Conservation (phyloP, 2,888 invertebrate genomes). For the Volucella inflata region DNA sequence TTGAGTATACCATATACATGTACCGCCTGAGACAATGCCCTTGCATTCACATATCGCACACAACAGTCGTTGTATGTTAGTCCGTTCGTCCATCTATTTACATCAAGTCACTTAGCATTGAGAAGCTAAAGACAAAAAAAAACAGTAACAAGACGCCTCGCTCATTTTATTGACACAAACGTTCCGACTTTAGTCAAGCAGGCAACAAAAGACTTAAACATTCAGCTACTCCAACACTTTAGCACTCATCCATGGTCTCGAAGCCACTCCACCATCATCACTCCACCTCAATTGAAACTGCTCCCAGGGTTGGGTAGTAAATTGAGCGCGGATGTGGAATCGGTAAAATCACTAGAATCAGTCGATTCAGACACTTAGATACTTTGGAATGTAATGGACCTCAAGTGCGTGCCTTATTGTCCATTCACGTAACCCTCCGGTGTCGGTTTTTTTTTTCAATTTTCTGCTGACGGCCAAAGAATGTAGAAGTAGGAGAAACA, state of each 20-base stretch:
- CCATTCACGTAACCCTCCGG: not conserved
- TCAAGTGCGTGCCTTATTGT: conserved; percentile 61
- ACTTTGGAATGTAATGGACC: conserved; percentile 47
- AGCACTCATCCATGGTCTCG: too few species aligned
- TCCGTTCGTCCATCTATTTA: conserved; percentile 14
- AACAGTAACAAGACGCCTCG: conserved; percentile 52
- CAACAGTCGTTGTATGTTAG: too few species aligned
- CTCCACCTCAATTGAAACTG: conserved; percentile 3
- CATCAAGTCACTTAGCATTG: conserved; percentile 39
- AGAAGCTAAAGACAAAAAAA: not conserved
- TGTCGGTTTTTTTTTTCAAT: not conserved
- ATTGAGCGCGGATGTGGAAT: conserved; percentile 53
- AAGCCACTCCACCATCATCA: too few species aligned
- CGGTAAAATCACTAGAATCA: conserved; percentile 33
- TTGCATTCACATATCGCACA: conserved; percentile 46
- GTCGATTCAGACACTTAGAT: not conserved
- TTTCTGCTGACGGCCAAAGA: conserved; percentile 33
- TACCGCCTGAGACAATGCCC: conserved; percentile 35
- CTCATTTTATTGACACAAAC: conserved; percentile 61
- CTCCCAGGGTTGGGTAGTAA: conserved; percentile 20
- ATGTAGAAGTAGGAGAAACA: not conserved
- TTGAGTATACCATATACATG: too few species aligned
- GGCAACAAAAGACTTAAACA: conserved; percentile 13
- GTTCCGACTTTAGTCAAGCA: conserved; percentile 26
- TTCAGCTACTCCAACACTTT: too few species aligned